Percentiles rank a stretch among this genome's conserved stretches.
Evolutionary conservation across 2,888 invertebrate species (phyloP).

Genomic region (Tachina grossa): DNA sequence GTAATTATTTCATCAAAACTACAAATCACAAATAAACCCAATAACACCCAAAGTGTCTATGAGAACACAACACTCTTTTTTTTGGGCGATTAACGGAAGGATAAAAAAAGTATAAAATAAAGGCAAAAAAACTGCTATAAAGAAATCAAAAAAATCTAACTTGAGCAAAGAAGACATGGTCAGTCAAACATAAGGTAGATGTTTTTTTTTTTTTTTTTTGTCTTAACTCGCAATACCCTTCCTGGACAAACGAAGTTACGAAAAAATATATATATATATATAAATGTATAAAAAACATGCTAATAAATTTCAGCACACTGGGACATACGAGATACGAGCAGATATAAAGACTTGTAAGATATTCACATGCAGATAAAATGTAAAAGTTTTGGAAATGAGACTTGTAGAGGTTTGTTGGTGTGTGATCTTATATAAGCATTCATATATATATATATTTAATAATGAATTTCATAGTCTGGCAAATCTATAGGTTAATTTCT

Average conservation of each 20-base stretch:
- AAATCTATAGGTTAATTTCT: constrained; percentile 60
- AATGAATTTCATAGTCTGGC: constrained; percentile 38
- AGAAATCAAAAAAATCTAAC: constrained; percentile 61
- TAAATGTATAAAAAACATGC: constrained; percentile 5
- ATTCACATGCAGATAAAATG: constrained; percentile 1
- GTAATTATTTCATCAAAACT: constrained; percentile 68
- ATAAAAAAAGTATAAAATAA: constrained; percentile 29
- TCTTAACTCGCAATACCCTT: too few species aligned
- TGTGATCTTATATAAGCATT: too few species aligned
- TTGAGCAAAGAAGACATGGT: constrained; percentile 37
- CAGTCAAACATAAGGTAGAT: constrained; percentile 19
- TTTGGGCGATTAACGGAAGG: constrained; percentile 14
- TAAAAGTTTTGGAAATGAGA: background rate
- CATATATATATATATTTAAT: background rate
- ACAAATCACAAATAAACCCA: constrained; percentile 58
- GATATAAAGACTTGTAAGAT: constrained; percentile 6
- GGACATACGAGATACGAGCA: background rate
- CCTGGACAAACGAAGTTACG: constrained; percentile 19
- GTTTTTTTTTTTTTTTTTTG: background rate
- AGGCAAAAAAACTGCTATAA: constrained; percentile 37
- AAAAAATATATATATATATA: background rate
- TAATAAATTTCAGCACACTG: constrained; percentile 62
- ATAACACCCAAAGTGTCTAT: constrained; percentile 71
- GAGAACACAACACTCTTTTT: constrained; percentile 60
- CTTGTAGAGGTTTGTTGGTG: too few species aligned